These are phyloP conservation scores for Polia nebulosa DNA, from an alignment of 2,888 invertebrate species.

Conservation along the genomic window DNA sequence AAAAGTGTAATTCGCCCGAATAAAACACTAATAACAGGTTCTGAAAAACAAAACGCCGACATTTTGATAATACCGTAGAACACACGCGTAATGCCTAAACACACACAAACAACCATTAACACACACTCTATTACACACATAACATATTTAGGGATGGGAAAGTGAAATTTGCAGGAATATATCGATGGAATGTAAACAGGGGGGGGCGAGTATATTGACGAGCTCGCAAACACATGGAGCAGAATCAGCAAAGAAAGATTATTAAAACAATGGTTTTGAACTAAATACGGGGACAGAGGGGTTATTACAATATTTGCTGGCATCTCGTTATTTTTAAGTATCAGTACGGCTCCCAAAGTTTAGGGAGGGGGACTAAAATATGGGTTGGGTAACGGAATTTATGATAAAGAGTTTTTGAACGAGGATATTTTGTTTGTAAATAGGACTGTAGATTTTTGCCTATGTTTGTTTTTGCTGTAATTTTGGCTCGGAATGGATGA, in stretches of 20 bases:
- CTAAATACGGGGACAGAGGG: slow-evolving; percentile 76
- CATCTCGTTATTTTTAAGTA: slow-evolving; percentile 91
- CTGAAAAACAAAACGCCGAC: slow-evolving; percentile 73
- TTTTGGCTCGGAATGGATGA: slow-evolving; percentile 32
- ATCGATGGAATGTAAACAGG: slow-evolving; percentile 83
- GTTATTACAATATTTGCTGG: slow-evolving; percentile 90
- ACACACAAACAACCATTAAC: slow-evolving; percentile 80
- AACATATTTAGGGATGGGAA: slow-evolving; percentile 82
- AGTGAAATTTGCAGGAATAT: slow-evolving; percentile 78
- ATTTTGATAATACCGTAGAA: slow-evolving; percentile 73
- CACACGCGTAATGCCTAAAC: slow-evolving; percentile 76
- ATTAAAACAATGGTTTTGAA: slow-evolving; percentile 83
- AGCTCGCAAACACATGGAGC: slow-evolving; percentile 66
- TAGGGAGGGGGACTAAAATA: slow-evolving; percentile 67
- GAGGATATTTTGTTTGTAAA: slow-evolving; percentile 64
- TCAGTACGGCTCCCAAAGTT: slow-evolving; percentile 85
- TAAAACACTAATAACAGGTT: slow-evolving; percentile 68
- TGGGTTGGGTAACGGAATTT: slow-evolving; percentile 61
- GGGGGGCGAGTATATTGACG: slow-evolving; percentile 73
- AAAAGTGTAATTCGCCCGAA: slow-evolving; percentile 59
- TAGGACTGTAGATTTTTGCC: slow-evolving; percentile 57
- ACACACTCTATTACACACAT: slow-evolving; percentile 81
- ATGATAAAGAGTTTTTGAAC: slow-evolving; percentile 68
- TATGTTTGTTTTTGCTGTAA: slow-evolving; percentile 52
- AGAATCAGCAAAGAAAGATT: slow-evolving; percentile 83